A percentile compares a stretch with the other conserved stretches of the same genome.
Conservation (phyloP, 2,797 vertebrate species). For the Benthosema pterotum region DNA sequence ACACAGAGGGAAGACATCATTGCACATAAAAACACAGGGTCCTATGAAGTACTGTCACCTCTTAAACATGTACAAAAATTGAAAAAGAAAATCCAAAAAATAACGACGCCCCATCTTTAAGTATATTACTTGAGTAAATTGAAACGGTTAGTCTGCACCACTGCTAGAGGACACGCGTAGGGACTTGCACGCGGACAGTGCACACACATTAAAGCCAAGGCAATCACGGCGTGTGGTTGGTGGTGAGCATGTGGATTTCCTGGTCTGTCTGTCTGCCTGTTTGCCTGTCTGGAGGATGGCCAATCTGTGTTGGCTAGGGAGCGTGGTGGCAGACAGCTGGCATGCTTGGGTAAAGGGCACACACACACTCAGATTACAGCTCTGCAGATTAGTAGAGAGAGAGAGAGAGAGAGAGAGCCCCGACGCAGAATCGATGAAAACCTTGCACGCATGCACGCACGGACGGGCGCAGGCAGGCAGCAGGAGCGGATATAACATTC, state of each 20-base stretch:
- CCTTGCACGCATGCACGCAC: background rate
- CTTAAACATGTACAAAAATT: no score
- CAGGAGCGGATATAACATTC: no score
- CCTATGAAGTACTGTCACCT: no score
- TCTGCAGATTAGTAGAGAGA: constrained; percentile 50
- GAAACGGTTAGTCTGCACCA: no score
- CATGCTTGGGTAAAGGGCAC: constrained; percentile 34
- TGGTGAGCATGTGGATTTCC: constrained; percentile 5
- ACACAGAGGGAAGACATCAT: no score
- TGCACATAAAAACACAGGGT: no score
- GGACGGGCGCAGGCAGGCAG: constrained; percentile 9
- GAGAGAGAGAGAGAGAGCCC: constrained; percentile 56
- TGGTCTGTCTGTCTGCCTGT: background rate
- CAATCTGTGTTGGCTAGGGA: no score
- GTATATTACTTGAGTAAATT: no score
- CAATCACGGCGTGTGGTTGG: background rate
- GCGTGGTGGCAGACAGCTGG: constrained; percentile 44
- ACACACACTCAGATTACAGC: constrained; percentile 47
- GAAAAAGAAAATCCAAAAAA: no score
- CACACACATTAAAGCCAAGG: background rate
- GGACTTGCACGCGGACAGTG: no score
- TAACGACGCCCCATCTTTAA: no score
- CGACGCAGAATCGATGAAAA: constrained; percentile 35
- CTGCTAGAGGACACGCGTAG: no score
- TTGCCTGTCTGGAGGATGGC: constrained; percentile 4